Evolutionary conservation across 2,888 invertebrate genomes (phyloP).

Genomic region (Gari tellinella): DNA sequence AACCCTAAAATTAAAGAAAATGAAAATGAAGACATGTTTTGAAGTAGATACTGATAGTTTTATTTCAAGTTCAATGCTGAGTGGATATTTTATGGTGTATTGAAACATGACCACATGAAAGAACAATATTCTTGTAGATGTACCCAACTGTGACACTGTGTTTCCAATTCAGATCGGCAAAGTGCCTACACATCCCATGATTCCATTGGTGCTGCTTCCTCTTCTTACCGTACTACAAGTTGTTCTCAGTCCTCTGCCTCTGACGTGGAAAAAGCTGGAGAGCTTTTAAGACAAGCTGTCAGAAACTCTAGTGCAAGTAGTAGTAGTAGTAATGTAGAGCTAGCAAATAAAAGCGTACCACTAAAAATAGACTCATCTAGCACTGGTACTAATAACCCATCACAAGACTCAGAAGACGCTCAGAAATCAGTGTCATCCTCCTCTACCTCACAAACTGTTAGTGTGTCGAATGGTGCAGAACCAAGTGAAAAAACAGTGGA

Average conservation of each 20-base stretch:
- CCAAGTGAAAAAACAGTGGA: neutral
- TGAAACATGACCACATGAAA: too few species aligned
- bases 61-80: too few species aligned
- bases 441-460: slow-evolving; percentile 13
- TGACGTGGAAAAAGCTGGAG: slow-evolving; percentile 50
- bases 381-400: slow-evolving; percentile 3
- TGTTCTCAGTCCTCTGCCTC: slow-evolving; percentile 28
- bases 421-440: slow-evolving; percentile 2
- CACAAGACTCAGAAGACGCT: slow-evolving; percentile 3
- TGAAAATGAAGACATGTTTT: too few species aligned
- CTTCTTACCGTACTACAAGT: slow-evolving; percentile 36
- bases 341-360: slow-evolving; percentile 5
- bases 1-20: too few species aligned
- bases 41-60: too few species aligned
- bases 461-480: neutral
- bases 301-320: slow-evolving; percentile 36
- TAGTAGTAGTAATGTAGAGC: slow-evolving; percentile 14
- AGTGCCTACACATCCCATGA: slow-evolving; percentile 47
- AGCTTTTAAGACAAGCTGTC: slow-evolving; percentile 52
- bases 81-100: too few species aligned
- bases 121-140: too few species aligned
- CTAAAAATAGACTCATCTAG: slow-evolving; percentile 26
- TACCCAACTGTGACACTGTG: too few species aligned
- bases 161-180: slow-evolving; percentile 36
- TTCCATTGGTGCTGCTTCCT: slow-evolving; percentile 40